Base-by-base conservation (phyloP, 2,888 invertebrate genomes). In the Drosophila cognata region DNA sequence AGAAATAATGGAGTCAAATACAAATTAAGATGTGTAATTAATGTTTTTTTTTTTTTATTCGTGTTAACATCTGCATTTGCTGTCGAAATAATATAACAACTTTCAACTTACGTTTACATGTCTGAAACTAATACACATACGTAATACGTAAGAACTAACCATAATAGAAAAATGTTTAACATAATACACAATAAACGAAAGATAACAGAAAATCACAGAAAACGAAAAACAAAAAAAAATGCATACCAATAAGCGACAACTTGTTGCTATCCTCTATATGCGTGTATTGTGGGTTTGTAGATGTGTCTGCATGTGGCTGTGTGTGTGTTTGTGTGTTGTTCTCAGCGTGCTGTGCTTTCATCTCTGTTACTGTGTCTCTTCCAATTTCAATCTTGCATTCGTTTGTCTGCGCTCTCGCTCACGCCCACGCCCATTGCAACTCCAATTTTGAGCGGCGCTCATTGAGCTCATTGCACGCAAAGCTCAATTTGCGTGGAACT, bases 401-500 rank as follows among this genome's bases (percentile, higher is more conserved):
- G 78, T 67, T 77, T 79, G 58, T 28, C 35, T 58, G 58, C 59
- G 50, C 70, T 71, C 53, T 57, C 48, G 64, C 63, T 50, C 51
- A 59, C 52, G 74, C 74, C 64, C 72, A 68, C 71, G 67, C 79
- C 70, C 74, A 41, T 71, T 71, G 61, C 79, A 52, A 64, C 67
- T 67, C 67, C 77, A 70, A 62, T 74, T 46, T 55, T 75, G 66
- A 60, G 71, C 62, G 75, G 74, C 63, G 74, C 57, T 43, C 21
- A 31, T 18, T 60, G 79, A 67, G 50, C 55, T 90, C 82, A 92
- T 81, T 91, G 84, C 79, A 91, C 91, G 71, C 79, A 81, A 73
- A 92, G 83, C 81, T 92, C 90, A 91, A 92, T 82, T 75, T 91
- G 91, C 75, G 90, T 81, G 87, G 91, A 91, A 84, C 88, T 91